Evolutionary conservation across 2,797 vertebrate species (phyloP), one percentile per base, ranked within the genome.

Genomic region (Smutsia gigantea): DNA sequence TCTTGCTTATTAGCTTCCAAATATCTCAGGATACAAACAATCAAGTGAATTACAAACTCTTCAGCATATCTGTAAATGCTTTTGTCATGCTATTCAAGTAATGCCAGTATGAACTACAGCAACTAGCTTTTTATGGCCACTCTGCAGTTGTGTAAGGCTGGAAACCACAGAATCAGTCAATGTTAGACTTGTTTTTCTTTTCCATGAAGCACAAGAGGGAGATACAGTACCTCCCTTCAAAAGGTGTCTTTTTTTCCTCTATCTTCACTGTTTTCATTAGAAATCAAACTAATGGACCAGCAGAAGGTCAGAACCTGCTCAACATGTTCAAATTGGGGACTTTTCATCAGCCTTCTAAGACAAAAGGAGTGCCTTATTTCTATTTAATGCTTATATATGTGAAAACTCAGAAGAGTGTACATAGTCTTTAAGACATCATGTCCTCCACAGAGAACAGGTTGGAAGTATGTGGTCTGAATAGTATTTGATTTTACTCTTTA

Each of bases 1-100:
- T 81, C 96, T 96, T 93, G 37, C 12, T 95, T 42, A 21, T 95
- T 94, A 94, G 12, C 66, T 69, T 95, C 49, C 72, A 64, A 75
- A 66, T 7, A 13, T 61, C 31, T 94, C 68, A 61, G 82, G 49
- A 83, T 72, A 14, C 51, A 64, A 31, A 79, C 34, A 89, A 46
- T 0, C 10, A 87, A 95, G 59, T n/a, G 2, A 75, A 37, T 21
- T 39, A 10, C 55, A 42, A 57, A 46, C 21, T 90, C 74, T 46
- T 92, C 59, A 42, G 0, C 2, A 17, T 23, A 15, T 39, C 31
- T 95, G 21, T 23, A 12, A 63, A 64, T 71, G 31, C 13, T 90
- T 94, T 92, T 93, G 34, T 90, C 68, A n/a, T 57, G 39, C 3
- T 51, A 4, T 29, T 57, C 83, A 55, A 66, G 78, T 82, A 63